Evolutionary conservation across 2,888 invertebrate genomes (phyloP).

Genomic region (Drosophila quasianomalipes): DNA sequence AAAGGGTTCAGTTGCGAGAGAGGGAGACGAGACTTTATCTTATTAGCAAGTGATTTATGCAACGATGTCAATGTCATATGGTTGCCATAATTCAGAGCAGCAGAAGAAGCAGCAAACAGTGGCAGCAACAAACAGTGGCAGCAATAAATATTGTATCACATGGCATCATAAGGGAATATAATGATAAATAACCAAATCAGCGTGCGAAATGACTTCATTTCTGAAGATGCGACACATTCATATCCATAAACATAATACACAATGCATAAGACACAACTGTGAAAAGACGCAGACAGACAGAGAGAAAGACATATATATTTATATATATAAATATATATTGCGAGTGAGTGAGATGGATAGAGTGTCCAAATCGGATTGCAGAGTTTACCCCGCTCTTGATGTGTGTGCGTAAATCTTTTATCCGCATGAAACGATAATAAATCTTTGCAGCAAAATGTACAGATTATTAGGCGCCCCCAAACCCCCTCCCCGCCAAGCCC

Average conservation of each 20-base stretch:
- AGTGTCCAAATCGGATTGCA: slow-evolving; percentile 33
- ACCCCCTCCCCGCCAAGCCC: neutral
- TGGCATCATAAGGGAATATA: slow-evolving; percentile 75
- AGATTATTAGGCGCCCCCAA: slow-evolving; percentile 73
- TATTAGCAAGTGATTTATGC: slow-evolving; percentile 65
- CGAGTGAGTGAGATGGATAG: neutral
- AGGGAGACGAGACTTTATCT: slow-evolving; percentile 8
- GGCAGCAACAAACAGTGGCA: slow-evolving; percentile 23
- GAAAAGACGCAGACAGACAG: slow-evolving; percentile 36
- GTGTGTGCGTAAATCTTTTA: slow-evolving; percentile 77
- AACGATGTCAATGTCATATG: slow-evolving; percentile 75
- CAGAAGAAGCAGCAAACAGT: neutral
- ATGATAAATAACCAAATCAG: slow-evolving; percentile 82
- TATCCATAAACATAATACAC: slow-evolving; percentile 59
- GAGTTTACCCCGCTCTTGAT: slow-evolving; percentile 46
- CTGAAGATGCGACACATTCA: slow-evolving; percentile 58
- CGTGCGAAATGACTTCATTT: slow-evolving; percentile 72
- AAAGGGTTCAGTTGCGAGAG: slow-evolving; percentile 52
- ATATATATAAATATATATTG: no score
- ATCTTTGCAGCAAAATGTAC: slow-evolving; percentile 77
- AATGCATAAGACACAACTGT: slow-evolving; percentile 40
- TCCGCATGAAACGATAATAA: slow-evolving; percentile 80
- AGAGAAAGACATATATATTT: neutral
- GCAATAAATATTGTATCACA: slow-evolving; percentile 78
- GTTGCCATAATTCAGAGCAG: slow-evolving; percentile 63